Evolutionary conservation across 2,888 invertebrate species (phyloP), one percentile per base, ranked within the genome.

Genomic region (Exephanes ischioxanthus): DNA sequence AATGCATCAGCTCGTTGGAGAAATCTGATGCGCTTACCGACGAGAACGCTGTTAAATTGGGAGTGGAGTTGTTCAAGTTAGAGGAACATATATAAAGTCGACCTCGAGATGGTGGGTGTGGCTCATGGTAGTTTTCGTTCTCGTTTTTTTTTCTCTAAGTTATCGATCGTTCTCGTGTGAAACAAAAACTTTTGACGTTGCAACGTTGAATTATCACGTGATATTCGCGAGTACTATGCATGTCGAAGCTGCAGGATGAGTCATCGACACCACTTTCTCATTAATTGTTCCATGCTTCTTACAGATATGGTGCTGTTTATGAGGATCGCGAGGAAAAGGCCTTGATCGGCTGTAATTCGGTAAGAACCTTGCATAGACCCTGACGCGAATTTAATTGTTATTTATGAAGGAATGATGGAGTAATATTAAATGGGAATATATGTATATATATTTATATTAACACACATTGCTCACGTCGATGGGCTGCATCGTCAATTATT

Each of bases 71-170:
- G 0, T 96, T 96, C 58, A 96, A 97, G 90, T 94, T 99, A 53
- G 97, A 97, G 87, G 97, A 97, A 88, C 98, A 98, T 94, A 98
- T 94, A 98, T 97, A 30, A 96, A 96, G 87, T 96, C 97, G 86
- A 97, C 97, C 0, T 98, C 98, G 96, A 98, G 98, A 92, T 99
- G 99, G 94, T 98, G 98, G 98, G 96, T 99, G 88, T 99, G 98
- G 98, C 94, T 98, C 53, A 97, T 99, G 97, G 95, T 99, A 77
- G 96, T 96, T 5, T 95, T 98, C 72, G 98, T n/a, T n/a, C 99
- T 68, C 96, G 96, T 80, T 97, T 98, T 89, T 99, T 99, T 94
- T 96, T 99, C 86, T 97, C 98, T 98, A 94, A 96, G 97, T 95
- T 87, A 22, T 26, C 11, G 11, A 14, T 14, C 14, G 45, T 14